These are phyloP conservation scores for Liopterus haemorrhoidalis DNA, from an alignment of 2,888 invertebrate species.

Conservation along the genomic window DNA sequence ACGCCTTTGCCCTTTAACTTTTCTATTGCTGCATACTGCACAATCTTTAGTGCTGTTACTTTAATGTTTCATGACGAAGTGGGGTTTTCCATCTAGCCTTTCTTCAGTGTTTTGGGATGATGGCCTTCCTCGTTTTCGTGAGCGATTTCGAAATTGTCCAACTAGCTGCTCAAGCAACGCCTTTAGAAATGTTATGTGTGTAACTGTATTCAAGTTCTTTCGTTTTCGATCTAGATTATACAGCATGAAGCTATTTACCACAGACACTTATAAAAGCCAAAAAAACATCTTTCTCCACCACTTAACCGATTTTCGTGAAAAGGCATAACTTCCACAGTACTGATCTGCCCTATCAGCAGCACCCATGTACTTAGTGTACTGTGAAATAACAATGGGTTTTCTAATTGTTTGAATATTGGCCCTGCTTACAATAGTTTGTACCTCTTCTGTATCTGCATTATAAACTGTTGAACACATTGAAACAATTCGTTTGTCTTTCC, in stretches of 20 bases:
- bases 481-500: no score
- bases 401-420: no score
- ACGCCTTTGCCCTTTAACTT: slow-evolving; percentile 6
- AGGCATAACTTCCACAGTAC: slow-evolving; percentile 23
- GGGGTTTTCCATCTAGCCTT: slow-evolving; percentile 12
- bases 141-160: slow-evolving; percentile 17
- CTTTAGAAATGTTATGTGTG: slow-evolving; percentile 21
- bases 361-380: slow-evolving; percentile 25
- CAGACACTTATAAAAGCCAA: slow-evolving; percentile 16
- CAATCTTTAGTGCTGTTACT: slow-evolving; percentile 10
- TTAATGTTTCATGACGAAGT: slow-evolving; percentile 14
- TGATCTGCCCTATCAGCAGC: slow-evolving; percentile 26
- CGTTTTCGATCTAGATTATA: slow-evolving; percentile 14
- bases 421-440: no score
- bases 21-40: slow-evolving; percentile 11
- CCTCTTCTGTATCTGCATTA: no score
- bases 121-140: not conserved
- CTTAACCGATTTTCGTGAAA: slow-evolving; percentile 20
- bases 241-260: slow-evolving; percentile 23
- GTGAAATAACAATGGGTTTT: slow-evolving; percentile 14
- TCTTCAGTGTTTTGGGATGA: slow-evolving; percentile 5
- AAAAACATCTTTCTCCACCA: slow-evolving; percentile 29
- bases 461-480: no score
- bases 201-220: slow-evolving; percentile 23
- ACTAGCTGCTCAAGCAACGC: slow-evolving; percentile 21